Evolutionary conservation across 2,113 vertebrate genomes (phyloP), one percentile per base, ranked within the genome.

Genomic region (Antechinus stuartii): DNA sequence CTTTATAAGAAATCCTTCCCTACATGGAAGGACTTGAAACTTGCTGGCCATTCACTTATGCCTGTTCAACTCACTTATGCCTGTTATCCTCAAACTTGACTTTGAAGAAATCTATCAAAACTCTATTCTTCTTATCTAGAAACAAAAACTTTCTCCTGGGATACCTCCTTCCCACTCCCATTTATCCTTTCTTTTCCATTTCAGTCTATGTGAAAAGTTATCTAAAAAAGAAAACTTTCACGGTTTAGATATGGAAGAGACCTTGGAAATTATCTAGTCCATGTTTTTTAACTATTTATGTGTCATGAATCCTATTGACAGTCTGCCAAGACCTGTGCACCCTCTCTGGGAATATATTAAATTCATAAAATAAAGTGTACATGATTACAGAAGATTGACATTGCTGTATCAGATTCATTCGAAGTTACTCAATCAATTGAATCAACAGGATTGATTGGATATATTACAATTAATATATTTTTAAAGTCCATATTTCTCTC

Each of bases 41-140:
- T 92, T 95, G 53, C 76, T 95, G 94, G 16, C 42, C 84, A 8
- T 84, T n/a, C n/a, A n/a, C n/a, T n/a, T n/a, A n/a, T n/a, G n/a
- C n/a, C n/a, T 84, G n/a, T 54, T 91, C 90, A 94, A 52, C 35
- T 93, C 56, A 10, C 52, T 94, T 54, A 89, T 53, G 52, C 46
- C 54, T 95, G 96, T 61, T 95, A 94, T 94, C 12, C 89, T 42
- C 50, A 96, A 68, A 95, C 93, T 30, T 94, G 47, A 55, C 84
- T 46, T 84, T 96, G 97, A 94, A 96, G 93, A 22, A 93, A 92
- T 54, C 54, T 94, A 84, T 93, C 55, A 2, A 49, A 46, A 12
- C 27, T 89, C 94, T 94, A 8, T 90, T 91, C 84, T 3, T 68
- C 61, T 52, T 55, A 25, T 49, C 2, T 27, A 1, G 49, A 96